Conservation (phyloP, 2,113 vertebrate genomes). For the Arvicanthis niloticus region DNA sequence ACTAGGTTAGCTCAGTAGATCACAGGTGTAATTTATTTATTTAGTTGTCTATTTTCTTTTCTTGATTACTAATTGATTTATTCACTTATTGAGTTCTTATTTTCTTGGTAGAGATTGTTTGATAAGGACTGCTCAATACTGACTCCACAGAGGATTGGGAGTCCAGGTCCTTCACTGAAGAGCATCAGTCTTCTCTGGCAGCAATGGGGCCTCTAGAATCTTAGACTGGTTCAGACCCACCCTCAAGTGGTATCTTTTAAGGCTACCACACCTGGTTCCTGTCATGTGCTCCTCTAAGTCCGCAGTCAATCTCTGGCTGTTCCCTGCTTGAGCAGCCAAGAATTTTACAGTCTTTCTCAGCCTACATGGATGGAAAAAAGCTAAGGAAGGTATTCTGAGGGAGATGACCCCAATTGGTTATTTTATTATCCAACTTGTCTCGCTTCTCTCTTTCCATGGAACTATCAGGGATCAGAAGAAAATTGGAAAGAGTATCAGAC, state of each 20-base stretch:
- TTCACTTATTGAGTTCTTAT: background rate
- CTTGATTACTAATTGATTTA: background rate
- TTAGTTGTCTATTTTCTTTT: background rate
- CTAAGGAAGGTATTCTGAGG: background rate
- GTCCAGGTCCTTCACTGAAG: background rate
- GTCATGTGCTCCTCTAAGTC: no score
- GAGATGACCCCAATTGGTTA: background rate
- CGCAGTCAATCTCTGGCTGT: background rate
- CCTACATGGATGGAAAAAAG: background rate
- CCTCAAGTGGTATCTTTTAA: background rate
- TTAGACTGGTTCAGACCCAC: background rate
- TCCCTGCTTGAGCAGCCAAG: background rate
- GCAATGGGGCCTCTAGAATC: background rate
- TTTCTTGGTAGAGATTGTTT: background rate
- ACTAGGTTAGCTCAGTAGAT: background rate
- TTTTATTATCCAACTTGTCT: background rate
- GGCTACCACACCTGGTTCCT: background rate
- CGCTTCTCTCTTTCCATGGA: background rate
- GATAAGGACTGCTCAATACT: background rate
- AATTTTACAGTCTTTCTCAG: background rate
- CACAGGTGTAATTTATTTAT: background rate
- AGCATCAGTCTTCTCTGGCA: background rate
- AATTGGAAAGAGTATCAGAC: background rate
- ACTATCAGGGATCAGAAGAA: background rate
- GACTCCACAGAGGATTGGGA: accelerated